phyloP scores from a whole-genome alignment of 2,113 vertebrate species.

The Trochalopteron elliotii region DNA sequence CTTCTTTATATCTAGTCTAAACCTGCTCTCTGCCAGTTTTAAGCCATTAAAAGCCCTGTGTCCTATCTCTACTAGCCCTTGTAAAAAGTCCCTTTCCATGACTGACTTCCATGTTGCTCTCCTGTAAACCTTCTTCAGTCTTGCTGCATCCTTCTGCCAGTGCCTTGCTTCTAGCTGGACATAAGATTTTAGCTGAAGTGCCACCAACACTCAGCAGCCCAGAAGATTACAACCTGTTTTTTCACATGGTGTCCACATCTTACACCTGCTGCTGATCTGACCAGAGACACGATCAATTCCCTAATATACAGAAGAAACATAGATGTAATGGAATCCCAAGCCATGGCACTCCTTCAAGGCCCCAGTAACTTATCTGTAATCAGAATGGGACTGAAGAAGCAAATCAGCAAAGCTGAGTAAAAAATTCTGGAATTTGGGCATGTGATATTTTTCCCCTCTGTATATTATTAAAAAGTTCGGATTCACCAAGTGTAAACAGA shows the following conservation, averaged over 20 bases:
- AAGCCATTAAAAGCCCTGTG: neutral
- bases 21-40: neutral
- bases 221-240: neutral
- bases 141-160: neutral
- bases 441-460: neutral
- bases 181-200: neutral
- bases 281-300: neutral
- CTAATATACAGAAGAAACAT: neutral
- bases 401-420: neutral
- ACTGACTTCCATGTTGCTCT: neutral
- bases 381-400: neutral
- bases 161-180: neutral
- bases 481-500: neutral
- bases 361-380: neutral
- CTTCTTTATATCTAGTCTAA: neutral
- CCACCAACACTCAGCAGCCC: neutral
- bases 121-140: neutral
- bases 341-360: neutral
- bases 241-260: fast-evolving
- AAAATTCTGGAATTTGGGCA: neutral
- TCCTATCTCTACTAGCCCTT: neutral
- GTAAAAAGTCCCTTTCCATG: neutral
- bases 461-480: neutral
- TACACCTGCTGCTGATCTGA: neutral
- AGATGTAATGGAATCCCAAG: neutral